phyloP scores from a whole-genome alignment of 1,140 invertebrate genomes.

The Leptopilina boulardi region DNA sequence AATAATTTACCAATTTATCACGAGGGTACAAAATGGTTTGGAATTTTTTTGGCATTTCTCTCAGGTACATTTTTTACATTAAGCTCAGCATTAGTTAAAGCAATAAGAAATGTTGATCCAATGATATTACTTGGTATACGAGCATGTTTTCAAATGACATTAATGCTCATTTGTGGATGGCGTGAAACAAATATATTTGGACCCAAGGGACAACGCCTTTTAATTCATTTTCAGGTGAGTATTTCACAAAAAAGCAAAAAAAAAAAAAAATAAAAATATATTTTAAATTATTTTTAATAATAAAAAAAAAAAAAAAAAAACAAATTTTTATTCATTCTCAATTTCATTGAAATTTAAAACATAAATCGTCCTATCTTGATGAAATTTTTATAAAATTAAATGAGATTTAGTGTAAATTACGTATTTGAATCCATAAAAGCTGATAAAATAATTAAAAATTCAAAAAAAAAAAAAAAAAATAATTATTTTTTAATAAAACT shows the following conservation, averaged over 20 bases:
- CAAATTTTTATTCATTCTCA: too few species aligned
- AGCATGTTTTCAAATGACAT: conserved; percentile 71
- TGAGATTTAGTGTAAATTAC: too few species aligned
- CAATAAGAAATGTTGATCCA: conserved; percentile 72
- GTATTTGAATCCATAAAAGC: too few species aligned
- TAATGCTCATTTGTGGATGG: conserved; percentile 68
- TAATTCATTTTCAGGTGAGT: conserved; percentile 74
- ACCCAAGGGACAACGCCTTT: conserved; percentile 69
- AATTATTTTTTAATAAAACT: too few species aligned
- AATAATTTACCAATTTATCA: conserved; percentile 68
- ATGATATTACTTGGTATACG: conserved; percentile 75
- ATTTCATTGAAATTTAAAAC: too few species aligned
- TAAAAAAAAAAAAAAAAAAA: background rate
- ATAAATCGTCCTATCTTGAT: too few species aligned
- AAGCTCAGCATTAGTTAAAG: conserved; percentile 75
- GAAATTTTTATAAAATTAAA: too few species aligned
- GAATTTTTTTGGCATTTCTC: conserved; percentile 74
- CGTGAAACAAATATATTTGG: conserved; percentile 67
- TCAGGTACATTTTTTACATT: conserved; percentile 77
- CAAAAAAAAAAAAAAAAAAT: too few species aligned
- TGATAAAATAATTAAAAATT: too few species aligned
- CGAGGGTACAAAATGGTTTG: conserved; percentile 73
- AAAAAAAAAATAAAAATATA: background rate
- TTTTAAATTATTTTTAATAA: background rate
- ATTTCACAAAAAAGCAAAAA: background rate